Percentiles rank a stretch among this genome's conserved stretches.
phyloP scores from a whole-genome alignment of 2,888 invertebrate genomes.

The Drosophila pseudotakahashii region DNA sequence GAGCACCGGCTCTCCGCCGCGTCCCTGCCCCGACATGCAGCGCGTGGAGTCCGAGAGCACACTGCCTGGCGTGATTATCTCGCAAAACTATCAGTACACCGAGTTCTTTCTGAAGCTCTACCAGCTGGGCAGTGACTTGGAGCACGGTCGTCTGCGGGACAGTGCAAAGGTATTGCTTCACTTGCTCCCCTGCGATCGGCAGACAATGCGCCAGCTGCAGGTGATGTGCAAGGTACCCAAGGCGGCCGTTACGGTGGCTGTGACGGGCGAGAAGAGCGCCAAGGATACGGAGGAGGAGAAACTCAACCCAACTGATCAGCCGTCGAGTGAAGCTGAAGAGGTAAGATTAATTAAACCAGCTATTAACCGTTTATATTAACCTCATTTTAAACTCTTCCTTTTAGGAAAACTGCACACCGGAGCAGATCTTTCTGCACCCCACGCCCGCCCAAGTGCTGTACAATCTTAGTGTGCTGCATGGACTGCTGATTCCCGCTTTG shows the following conservation, averaged over 20 bases:
- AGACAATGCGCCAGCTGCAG: constrained; percentile 84
- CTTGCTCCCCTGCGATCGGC: constrained; percentile 84
- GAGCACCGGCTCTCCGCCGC: constrained; percentile 95
- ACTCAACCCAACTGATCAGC: constrained; percentile 44
- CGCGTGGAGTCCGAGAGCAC: constrained; percentile 94
- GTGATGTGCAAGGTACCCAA: constrained; percentile 82
- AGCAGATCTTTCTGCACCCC: constrained; percentile 88
- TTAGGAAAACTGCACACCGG: constrained; percentile 84
- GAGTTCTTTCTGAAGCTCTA: constrained; percentile 94
- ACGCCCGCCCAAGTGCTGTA: constrained; percentile 91
- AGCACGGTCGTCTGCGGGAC: constrained; percentile 92
- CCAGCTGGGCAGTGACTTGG: constrained; percentile 93
- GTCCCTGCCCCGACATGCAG: constrained; percentile 90
- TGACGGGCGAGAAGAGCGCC: constrained; percentile 20
- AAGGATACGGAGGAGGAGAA: constrained; percentile 57
- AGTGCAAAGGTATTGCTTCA: constrained; percentile 85
- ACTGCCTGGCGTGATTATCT: constrained; percentile 96
- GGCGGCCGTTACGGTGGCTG: constrained; percentile 20
- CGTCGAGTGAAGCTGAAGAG: constrained; percentile 45
- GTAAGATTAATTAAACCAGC: constrained; percentile 41
- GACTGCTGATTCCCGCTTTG: constrained; percentile 95
- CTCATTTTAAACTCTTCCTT: background rate
- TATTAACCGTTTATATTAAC: background rate
- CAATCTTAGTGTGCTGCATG: constrained; percentile 92
- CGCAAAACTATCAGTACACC: constrained; percentile 91